phyloP scores from a whole-genome alignment of 2,797 vertebrate genomes.

The Acipenser ruthenus region DNA sequence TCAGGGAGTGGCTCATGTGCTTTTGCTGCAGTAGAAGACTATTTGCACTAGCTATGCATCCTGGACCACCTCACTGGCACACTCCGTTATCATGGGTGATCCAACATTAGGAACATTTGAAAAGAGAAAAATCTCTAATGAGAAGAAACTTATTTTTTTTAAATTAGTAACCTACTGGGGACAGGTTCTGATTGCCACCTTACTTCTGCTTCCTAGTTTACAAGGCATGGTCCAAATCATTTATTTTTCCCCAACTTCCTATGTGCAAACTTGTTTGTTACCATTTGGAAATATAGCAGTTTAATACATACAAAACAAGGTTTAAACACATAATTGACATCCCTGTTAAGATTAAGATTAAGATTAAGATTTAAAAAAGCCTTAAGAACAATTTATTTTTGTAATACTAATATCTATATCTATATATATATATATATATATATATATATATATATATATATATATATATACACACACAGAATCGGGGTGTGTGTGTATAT shows the following conservation, averaged over 20 bases:
- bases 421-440: not conserved
- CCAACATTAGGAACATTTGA: not conserved
- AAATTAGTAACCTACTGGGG: conserved; percentile 67
- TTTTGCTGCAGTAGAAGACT: conserved; percentile 94
- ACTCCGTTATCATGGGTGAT: not conserved
- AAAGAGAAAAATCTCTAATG: conserved; percentile 16
- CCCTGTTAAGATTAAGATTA: conserved; percentile 29
- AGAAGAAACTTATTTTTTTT: conserved; percentile 18
- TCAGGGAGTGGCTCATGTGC: conserved; percentile 93
- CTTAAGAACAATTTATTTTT: conserved; percentile 14
- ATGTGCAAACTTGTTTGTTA: conserved; percentile 62
- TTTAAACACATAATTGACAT: conserved; percentile 43
- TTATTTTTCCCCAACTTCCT: conserved; percentile 65
- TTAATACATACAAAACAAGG: conserved; percentile 49
- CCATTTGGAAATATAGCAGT: conserved; percentile 52
- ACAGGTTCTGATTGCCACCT: conserved; percentile 70
- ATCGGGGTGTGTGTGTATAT: conserved; percentile 48
- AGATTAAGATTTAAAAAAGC: too few relatives aligned
- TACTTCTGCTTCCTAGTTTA: conserved; percentile 84
- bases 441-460: conserved; percentile 10
- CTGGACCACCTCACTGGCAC: conserved; percentile 10
- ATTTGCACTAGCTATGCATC: conserved; percentile 87
- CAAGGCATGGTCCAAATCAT: conserved; percentile 82
- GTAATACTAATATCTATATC: conserved; percentile 8
- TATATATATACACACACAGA: conserved; percentile 8